Base-by-base conservation (phyloP, 2,888 invertebrate genomes). In the Nasonia oneida region DNA sequence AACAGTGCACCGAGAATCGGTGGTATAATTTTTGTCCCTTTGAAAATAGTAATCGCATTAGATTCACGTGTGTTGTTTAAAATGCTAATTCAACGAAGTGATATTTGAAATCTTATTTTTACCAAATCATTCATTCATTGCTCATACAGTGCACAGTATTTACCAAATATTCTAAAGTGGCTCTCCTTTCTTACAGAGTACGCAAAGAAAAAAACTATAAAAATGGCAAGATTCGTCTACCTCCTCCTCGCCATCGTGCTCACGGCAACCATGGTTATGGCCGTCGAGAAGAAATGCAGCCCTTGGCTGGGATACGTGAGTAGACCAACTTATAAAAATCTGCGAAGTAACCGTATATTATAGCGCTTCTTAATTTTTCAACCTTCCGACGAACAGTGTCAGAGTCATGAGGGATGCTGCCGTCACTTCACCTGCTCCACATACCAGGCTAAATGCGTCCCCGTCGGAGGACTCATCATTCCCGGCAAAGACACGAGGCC, bases 311-410 rank as follows among this genome's bases (percentile, higher is more conserved):
- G 67, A 67, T 67, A 67, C 14, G 79, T 79, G 29, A 47, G 79
- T 79, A 64, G 70, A 64, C 0, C 10, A 57, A 57, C 6, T 74
- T n/a, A 5, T 8, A 37, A 18, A 53, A 33, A 57, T n/a, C 6
- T 39, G 39, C 47, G 12, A 18, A 6, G 1, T 10, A 15, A 73
- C 0, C 2, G 10, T 47, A 10, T 1, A 47, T 47, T 47, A 37
- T 47, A 12, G 10, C 47, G 10, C 0, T 47, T 47, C 12, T 47
- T 8, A 79, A 57, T 50, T n/a, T 29, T 61, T 37, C 39, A 23
- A 18, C 4, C 10, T n/a, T 39, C 15, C 42, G 39, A 67, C 50
- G n/a, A 88, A n/a, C 53, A 90, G 90, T 90, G 90, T 42, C 37
- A 0, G 1, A 1, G 2, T 1, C 3, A 6, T 2, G 53, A 67